A percentile compares a stretch with the other conserved stretches of the same genome.
These are phyloP conservation scores for Potorous gilbertii DNA, from an alignment of 2,797 vertebrate species.

Conservation along the genomic window DNA sequence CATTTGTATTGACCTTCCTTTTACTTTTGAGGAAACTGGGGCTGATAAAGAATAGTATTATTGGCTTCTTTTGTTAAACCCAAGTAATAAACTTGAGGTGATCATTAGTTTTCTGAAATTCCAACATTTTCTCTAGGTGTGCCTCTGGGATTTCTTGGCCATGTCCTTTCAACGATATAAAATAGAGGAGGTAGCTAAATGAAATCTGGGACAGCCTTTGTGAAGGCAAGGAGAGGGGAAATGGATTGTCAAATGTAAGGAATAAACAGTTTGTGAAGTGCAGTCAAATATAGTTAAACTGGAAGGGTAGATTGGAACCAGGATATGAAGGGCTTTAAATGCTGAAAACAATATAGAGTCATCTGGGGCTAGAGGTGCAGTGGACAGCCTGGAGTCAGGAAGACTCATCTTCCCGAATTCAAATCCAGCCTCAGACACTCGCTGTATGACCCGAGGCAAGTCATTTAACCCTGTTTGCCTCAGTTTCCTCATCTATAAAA, in stretches of 20 bases:
- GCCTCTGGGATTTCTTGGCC: neutral
- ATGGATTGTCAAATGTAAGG: neutral
- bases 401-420: neutral
- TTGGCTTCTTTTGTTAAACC: neutral
- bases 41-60: neutral
- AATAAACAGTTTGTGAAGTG: neutral
- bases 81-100: neutral
- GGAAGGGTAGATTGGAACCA: neutral
- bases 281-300: neutral
- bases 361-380: neutral
- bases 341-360: neutral
- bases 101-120: neutral
- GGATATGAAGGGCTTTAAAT: neutral
- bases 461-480: neutral
- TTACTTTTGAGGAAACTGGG: neutral
- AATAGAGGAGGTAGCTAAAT: constrained; percentile 2
- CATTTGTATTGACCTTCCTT: neutral
- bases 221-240: neutral
- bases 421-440: neutral
- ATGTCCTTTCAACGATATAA: neutral
- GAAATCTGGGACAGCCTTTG: neutral
- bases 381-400: neutral
- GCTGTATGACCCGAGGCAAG: neutral
- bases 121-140: neutral
- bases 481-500: neutral